A percentile compares a stretch with the other conserved stretches of the same genome.
These are phyloP conservation scores for Drosophila bocki DNA, from an alignment of 1,140 invertebrate genomes.

Conservation along the genomic window DNA sequence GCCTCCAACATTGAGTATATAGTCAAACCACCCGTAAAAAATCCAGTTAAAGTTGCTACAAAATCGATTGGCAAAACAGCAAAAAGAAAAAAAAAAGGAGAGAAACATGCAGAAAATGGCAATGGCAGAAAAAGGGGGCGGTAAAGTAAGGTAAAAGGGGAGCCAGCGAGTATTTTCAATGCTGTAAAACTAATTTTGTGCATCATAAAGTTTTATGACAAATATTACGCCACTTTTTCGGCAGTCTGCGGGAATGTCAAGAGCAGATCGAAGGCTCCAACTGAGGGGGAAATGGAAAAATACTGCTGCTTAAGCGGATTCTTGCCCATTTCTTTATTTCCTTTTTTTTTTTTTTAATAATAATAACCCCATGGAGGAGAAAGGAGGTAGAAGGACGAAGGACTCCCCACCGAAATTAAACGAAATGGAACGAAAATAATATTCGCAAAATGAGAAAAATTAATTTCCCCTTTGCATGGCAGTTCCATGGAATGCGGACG, in stretches of 20 bases:
- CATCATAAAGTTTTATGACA: slow-evolving; percentile 80
- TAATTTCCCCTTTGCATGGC: slow-evolving; percentile 56
- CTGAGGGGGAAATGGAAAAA: slow-evolving; percentile 22
- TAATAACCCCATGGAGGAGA: slow-evolving; percentile 55
- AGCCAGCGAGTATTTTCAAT: slow-evolving; percentile 41
- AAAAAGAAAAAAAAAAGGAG: not conserved
- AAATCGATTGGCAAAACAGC: slow-evolving; percentile 52
- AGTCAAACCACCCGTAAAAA: slow-evolving; percentile 24
- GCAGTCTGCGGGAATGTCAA: slow-evolving; percentile 72
- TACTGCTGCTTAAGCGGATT: slow-evolving; percentile 71
- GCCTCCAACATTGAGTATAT: slow-evolving; percentile 4
- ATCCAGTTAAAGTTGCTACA: slow-evolving; percentile 41
- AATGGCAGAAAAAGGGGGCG: not conserved
- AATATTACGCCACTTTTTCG: slow-evolving; percentile 77
- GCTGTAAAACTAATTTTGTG: slow-evolving; percentile 82
- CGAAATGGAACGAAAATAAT: slow-evolving; percentile 64
- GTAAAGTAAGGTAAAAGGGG: not conserved
- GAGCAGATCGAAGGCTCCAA: slow-evolving; percentile 49
- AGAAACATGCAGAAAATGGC: not conserved
- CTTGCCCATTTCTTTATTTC: slow-evolving; percentile 19
- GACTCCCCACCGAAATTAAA: slow-evolving; percentile 40
- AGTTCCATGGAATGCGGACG: slow-evolving; percentile 2
- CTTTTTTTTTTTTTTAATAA: slow-evolving; percentile 18
- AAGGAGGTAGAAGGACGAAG: slow-evolving; percentile 3
- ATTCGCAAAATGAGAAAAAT: slow-evolving; percentile 71